Evolutionary conservation across 2,113 vertebrate species (phyloP).

Genomic region (Grammomys dolichurus): DNA sequence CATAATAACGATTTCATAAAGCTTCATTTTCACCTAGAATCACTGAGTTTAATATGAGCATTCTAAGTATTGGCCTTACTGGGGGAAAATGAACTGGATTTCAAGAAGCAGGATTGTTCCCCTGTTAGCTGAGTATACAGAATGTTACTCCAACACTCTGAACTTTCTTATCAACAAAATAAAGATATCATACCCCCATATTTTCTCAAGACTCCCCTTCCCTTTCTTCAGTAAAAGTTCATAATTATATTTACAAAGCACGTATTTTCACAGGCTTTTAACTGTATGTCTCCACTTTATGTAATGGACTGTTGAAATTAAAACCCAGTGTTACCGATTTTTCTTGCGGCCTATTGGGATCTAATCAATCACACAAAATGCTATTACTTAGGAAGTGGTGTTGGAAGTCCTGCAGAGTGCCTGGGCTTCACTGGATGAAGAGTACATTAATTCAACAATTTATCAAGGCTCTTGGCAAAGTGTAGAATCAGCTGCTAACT

Average conservation of each 20-base stretch:
- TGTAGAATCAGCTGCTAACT: not conserved
- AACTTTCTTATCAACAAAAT: not conserved
- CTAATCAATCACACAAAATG: not conserved
- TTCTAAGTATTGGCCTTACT: not conserved
- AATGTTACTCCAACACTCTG: not conserved
- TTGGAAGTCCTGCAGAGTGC: not conserved
- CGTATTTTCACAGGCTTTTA: not conserved
- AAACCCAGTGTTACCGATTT: not conserved
- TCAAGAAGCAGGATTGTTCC: not conserved
- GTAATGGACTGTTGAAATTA: constrained; percentile 2
- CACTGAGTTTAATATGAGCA: not conserved
- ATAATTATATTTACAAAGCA: not conserved
- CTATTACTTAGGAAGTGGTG: not conserved
- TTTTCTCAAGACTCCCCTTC: not conserved
- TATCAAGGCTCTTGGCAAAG: constrained; percentile 24
- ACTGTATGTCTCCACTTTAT: not conserved
- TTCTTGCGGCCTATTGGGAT: not conserved
- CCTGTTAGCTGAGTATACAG: not conserved
- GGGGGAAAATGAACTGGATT: not conserved
- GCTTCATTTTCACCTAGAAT: not conserved
- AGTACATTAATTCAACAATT: constrained; percentile 33
- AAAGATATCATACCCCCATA: not conserved
- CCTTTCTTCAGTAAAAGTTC: not conserved
- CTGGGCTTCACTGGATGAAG: not conserved
- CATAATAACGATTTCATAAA: not conserved